Evolutionary conservation across 2,797 vertebrate species (phyloP), one percentile per base, ranked within the genome.

Genomic region (Coranthus polyacanthus): DNA sequence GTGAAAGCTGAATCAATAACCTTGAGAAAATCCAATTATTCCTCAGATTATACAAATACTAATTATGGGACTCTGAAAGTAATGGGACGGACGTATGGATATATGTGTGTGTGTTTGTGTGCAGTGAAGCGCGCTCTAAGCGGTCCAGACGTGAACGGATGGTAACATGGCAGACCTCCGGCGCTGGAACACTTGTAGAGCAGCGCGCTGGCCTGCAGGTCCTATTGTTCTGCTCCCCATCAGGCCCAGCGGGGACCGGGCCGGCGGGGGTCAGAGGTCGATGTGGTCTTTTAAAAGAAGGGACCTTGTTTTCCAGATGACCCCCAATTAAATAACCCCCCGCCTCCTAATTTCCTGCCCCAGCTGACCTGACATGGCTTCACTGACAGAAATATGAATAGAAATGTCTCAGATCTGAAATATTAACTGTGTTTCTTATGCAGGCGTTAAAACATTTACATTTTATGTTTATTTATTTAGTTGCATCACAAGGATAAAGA

Each of bases 251-350:
- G 56, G 88, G 82, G 45, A 59, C 61, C 6, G 3, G 68, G 80
- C 65, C 17, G 3, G n/a, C 1, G 0, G 34, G n/a, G 90, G 90
- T 89, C 89, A 88, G 55, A 81, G 91, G 89, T 82, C 37, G 53
- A 69, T 26, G 15, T 6, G 41, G 44, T 64, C 71, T 76, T 66
- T 82, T 52, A 79, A 77, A 80, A 72, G 81, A 53, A n/a, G 58
- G 29, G 16, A 60, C 78, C 82, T 90, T 86, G 84, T 90, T 91
- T 86, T 86, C 87, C 86, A 86, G 82, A 90, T 89, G 92, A 89
- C 86, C 62, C 52, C 42, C 61, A 62, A 88, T 77, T 78, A 77
- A 75, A 60, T 54, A 51, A 8, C 56, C 60, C 44, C 56, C 64
- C 24, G n/a, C 17, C 38, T 29, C 7, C 2, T 21, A 18, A 43